Evolutionary conservation across 2,888 invertebrate species (phyloP), one percentile per base, ranked within the genome.

Genomic region (Galerucella nymphaeae): DNA sequence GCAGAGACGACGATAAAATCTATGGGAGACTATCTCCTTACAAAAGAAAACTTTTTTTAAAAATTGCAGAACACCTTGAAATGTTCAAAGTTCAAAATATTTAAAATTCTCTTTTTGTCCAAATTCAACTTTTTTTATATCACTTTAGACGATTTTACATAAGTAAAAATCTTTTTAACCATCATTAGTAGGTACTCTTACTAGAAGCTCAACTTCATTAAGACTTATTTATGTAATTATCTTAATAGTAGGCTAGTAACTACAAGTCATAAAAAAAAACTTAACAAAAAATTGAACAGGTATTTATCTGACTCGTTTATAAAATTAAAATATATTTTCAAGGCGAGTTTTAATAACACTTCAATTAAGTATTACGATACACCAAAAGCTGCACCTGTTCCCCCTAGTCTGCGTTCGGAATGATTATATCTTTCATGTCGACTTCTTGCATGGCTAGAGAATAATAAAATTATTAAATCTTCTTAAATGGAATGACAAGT

Each of bases 381-480:
- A 59, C n/a, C 2, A 30, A 38, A 30, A 14, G 11, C 30, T 50
- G 50, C 68, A 68, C 68, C 68, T 61, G 68, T 68, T 53, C 8
- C 55, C 41, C 16, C 8, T 8, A 50, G 30, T 57, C 41, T 53
- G 30, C 53, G 58, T 41, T 23, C n/a, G 48, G 11, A 20, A 64
- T 55, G 45, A 61, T 68, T 50, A 68, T 50, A 68, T 61, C 59
- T 68, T 68, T 61, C 30, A 50, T 59, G 59, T n/a, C 13, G n/a
- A 68, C 68, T 68, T 68, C 20, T 61, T 67, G 67, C 48, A 59
- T 23, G 59, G n/a, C 42, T 67, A 61, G 61, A 58, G 58, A n/a
- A 30, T 30, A 8, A 67, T 67, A 57, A 59, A 66, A 66, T 66
- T 59, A 59, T 20, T 14, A 45, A 59, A 38, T 20, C 18, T 66